These are phyloP conservation scores for Lepus oiostolus DNA, from an alignment of 2,797 vertebrate genomes.

Conservation along the genomic window DNA sequence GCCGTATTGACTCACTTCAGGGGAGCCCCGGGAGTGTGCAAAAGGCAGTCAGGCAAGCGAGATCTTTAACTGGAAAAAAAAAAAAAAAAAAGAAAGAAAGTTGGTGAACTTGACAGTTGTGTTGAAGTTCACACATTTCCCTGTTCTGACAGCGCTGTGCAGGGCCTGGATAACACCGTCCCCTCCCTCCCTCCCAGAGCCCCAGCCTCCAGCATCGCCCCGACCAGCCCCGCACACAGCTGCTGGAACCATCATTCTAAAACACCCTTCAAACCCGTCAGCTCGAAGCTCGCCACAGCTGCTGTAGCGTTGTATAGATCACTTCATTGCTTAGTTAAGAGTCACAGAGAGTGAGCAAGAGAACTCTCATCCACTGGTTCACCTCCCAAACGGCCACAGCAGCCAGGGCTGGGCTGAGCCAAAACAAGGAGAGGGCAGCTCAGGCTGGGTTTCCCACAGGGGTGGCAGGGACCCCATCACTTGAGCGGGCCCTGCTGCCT, in stretches of 20 bases:
- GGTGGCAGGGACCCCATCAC: too few species aligned
- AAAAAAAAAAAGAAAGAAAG: constrained; percentile 52
- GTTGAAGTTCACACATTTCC: constrained; percentile 61
- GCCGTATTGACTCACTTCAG: constrained; percentile 82
- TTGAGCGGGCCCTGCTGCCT: too few species aligned
- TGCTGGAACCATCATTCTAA: background rate
- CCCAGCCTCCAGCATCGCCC: background rate
- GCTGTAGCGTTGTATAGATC: background rate
- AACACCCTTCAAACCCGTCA: background rate
- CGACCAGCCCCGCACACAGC: background rate
- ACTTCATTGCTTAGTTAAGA: too few species aligned
- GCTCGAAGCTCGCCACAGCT: background rate
- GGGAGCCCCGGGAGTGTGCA: constrained; percentile 76
- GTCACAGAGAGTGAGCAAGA: too few species aligned
- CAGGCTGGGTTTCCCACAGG: too few species aligned
- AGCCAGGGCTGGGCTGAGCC: too few species aligned
- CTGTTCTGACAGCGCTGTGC: background rate
- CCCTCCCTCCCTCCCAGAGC: background rate
- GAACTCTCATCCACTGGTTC: too few species aligned
- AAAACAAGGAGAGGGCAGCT: too few species aligned
- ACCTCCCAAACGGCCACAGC: too few species aligned
- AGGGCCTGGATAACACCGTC: background rate
- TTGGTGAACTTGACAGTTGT: constrained; percentile 71
- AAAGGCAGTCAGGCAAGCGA: constrained; percentile 81
- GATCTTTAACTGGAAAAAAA: constrained; percentile 73